Percentiles rank a stretch among this genome's conserved stretches.
These are phyloP conservation scores for Leptothorax acervorum DNA, from an alignment of 2,888 invertebrate genomes.

Conservation along the genomic window DNA sequence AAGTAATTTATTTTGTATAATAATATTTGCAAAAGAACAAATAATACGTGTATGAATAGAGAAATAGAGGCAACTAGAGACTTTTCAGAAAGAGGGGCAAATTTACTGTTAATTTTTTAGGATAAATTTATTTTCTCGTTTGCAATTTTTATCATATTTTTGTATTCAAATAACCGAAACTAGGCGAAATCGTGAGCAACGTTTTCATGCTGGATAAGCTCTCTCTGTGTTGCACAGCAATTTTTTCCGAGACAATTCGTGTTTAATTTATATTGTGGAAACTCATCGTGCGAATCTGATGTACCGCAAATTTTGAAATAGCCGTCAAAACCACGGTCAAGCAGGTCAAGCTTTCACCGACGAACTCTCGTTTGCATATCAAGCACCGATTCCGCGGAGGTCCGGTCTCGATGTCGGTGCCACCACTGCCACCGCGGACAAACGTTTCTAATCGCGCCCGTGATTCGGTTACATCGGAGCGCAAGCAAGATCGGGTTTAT, in stretches of 20 bases:
- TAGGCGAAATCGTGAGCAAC: background rate
- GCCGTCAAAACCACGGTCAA: background rate
- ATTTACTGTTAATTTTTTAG: too few species aligned
- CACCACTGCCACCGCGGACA: constrained; percentile 33
- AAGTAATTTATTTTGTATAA: background rate
- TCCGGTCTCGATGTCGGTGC: constrained; percentile 20
- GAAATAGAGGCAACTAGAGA: too few species aligned
- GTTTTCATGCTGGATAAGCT: background rate
- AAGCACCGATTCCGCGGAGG: constrained; percentile 31
- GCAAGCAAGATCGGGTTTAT: constrained; percentile 12
- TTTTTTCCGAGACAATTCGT: background rate
- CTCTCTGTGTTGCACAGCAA: background rate
- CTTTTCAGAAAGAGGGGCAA: background rate
- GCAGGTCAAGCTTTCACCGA: background rate
- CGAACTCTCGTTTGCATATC: constrained; percentile 55
- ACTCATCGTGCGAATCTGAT: background rate
- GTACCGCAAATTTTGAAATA: background rate
- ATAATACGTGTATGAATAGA: background rate
- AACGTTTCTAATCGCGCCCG: constrained; percentile 48
- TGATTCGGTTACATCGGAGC: constrained; percentile 25
- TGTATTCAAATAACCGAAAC: background rate
- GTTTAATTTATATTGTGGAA: background rate
- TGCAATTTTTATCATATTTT: background rate
- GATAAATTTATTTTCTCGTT: background rate
- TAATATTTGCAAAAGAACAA: background rate